These are phyloP conservation scores for Echeneis naucrates DNA, from an alignment of 2,797 vertebrate genomes.

Conservation along the genomic window DNA sequence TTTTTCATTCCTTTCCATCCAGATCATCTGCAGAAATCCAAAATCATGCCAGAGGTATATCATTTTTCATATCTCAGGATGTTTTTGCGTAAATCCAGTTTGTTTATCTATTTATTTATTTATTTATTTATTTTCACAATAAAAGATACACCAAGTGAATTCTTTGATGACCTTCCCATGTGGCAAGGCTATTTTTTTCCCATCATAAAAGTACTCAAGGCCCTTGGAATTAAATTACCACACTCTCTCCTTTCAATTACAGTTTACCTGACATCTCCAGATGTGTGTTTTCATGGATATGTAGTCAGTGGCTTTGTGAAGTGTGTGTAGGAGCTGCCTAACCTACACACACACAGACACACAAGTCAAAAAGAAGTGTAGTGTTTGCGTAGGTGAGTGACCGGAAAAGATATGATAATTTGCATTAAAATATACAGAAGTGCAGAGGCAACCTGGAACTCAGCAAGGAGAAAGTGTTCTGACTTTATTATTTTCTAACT, in stretches of 20 bases:
- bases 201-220: not conserved
- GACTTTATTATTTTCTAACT: not conserved
- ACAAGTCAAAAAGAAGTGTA: not conserved
- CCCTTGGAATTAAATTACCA: constrained; percentile 16
- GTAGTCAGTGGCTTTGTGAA: constrained; percentile 18
- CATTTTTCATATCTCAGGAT: constrained; percentile 21
- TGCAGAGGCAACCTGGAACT: not conserved
- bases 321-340: not conserved
- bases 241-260: constrained; percentile 21
- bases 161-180: constrained; percentile 28
- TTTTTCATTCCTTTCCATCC: not conserved
- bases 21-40: not conserved
- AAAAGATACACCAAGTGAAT: constrained; percentile 26
- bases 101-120: too few relatives aligned
- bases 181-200: constrained; percentile 1
- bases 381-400: not conserved
- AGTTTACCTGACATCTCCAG: constrained; percentile 1
- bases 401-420: not conserved
- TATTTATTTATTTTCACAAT: not conserved
- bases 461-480: not conserved
- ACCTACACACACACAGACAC: not conserved
- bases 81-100: constrained; percentile 14
- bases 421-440: constrained; percentile 1
- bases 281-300: not conserved
- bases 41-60: not conserved